phyloP scores from a whole-genome alignment of 1,140 invertebrate species.

The Bicyclus anynana region DNA sequence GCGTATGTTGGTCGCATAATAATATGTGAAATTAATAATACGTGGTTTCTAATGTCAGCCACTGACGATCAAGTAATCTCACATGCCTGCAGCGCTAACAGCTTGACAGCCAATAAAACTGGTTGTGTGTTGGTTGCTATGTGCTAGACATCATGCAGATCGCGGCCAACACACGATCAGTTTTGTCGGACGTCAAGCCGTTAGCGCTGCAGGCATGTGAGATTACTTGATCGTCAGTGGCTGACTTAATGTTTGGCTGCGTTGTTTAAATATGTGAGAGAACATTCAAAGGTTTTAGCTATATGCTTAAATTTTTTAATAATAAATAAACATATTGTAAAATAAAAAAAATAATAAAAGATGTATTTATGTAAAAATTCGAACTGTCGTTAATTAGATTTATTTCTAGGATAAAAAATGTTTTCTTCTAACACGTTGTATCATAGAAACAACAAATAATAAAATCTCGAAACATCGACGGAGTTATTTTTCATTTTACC shows the following conservation, averaged over 20 bases:
- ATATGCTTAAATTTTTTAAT: constrained; percentile 50
- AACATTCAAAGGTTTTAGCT: constrained; percentile 29
- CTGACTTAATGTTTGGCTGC: constrained; percentile 14
- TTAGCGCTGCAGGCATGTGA: no score
- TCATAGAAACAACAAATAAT: constrained; percentile 45
- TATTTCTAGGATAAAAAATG: constrained; percentile 44
- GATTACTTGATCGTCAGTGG: no score
- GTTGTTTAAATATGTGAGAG: constrained; percentile 28
- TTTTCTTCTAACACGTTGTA: constrained; percentile 40
- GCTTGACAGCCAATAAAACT: no score
- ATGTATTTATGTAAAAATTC: constrained; percentile 69
- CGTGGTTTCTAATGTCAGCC: constrained; percentile 1
- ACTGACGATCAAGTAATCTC: no score
- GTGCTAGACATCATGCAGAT: no score
- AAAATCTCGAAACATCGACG: constrained; percentile 65
- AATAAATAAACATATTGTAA: constrained; percentile 50
- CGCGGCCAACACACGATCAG: no score
- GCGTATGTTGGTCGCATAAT: constrained; percentile 42
- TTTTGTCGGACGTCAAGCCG: no score
- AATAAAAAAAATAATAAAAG: constrained; percentile 57
- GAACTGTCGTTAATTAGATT: constrained; percentile 59
- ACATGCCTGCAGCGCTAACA: no score
- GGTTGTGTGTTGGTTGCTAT: no score
- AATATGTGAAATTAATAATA: constrained; percentile 14
- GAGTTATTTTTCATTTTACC: constrained; percentile 61